phyloP scores from a whole-genome alignment of 2,888 invertebrate species.

The Pandemis corylana region DNA sequence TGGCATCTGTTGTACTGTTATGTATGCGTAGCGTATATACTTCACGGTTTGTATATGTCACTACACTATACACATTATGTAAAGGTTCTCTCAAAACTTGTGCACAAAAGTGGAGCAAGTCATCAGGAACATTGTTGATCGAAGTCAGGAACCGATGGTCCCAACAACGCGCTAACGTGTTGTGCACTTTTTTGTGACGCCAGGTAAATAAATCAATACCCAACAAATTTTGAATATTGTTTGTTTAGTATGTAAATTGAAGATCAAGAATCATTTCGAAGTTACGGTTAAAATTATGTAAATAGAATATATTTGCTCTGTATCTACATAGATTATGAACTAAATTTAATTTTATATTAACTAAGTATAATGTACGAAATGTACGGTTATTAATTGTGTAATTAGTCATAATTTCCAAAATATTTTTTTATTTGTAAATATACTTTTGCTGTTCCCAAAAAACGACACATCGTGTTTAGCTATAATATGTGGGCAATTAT shows the following conservation, averaged over 20 bases:
- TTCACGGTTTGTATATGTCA: slow-evolving; percentile 44
- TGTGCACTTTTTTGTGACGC: slow-evolving; percentile 1
- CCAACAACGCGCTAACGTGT: neutral
- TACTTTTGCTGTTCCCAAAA: slow-evolving; percentile 49
- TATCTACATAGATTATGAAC: slow-evolving; percentile 51
- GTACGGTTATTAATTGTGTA: slow-evolving; percentile 46
- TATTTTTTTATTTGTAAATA: slow-evolving; percentile 48
- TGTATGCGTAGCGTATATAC: slow-evolving; percentile 52
- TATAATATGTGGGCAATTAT: slow-evolving; percentile 79
- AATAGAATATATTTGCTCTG: slow-evolving; percentile 53
- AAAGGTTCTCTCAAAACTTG: neutral
- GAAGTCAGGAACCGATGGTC: neutral
- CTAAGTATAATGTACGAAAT: slow-evolving; percentile 44
- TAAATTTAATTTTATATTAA: slow-evolving; percentile 53
- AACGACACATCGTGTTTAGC: slow-evolving; percentile 47
- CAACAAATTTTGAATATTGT: slow-evolving; percentile 46
- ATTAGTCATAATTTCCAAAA: slow-evolving; percentile 47
- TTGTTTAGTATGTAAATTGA: slow-evolving; percentile 48
- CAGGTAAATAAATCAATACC: slow-evolving; percentile 44
- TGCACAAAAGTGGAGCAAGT: neutral
- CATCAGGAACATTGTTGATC: neutral
- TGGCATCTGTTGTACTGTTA: slow-evolving; percentile 23
- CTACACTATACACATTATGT: neutral
- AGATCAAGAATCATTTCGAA: slow-evolving; percentile 50
- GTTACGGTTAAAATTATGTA: slow-evolving; percentile 51